These are phyloP conservation scores for Melanostoma mellinum DNA, from an alignment of 2,888 invertebrate genomes.

Conservation along the genomic window DNA sequence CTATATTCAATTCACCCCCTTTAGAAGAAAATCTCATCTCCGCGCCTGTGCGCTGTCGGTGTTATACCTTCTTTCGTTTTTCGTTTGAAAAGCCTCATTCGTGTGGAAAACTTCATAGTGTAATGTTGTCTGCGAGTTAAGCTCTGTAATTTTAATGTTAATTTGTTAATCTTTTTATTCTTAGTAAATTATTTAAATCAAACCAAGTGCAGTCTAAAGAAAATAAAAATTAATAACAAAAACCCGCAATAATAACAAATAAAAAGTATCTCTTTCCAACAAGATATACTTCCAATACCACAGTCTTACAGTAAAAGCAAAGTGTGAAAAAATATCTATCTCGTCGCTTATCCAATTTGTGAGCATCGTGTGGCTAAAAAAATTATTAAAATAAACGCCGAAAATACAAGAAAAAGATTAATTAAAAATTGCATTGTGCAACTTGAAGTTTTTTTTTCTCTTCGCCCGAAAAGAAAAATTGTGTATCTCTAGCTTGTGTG, in stretches of 20 bases:
- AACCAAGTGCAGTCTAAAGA: slow-evolving; percentile 23
- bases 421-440: slow-evolving; percentile 57
- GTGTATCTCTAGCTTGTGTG: slow-evolving; percentile 56
- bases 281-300: slow-evolving; percentile 1
- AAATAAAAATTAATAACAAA: slow-evolving; percentile 8
- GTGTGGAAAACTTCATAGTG: slow-evolving; percentile 70
- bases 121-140: slow-evolving; percentile 60
- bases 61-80: slow-evolving; percentile 35
- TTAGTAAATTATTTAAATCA: slow-evolving; percentile 43
- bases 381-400: slow-evolving; percentile 8
- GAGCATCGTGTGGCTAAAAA: background rate
- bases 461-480: slow-evolving; percentile 48
- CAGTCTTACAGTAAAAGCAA: slow-evolving; percentile 8
- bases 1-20: slow-evolving; percentile 5
- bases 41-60: slow-evolving; percentile 30
- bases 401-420: slow-evolving; percentile 26
- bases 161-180: slow-evolving; percentile 38
- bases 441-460: slow-evolving; percentile 39
- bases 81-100: slow-evolving; percentile 57
- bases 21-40: slow-evolving; percentile 17
- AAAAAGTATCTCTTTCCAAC: slow-evolving; percentile 1
- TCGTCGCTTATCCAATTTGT: slow-evolving; percentile 21
- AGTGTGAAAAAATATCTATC: slow-evolving; percentile 8
- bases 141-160: slow-evolving; percentile 49
- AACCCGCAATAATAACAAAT: background rate